Base-by-base conservation (phyloP, 2,113 vertebrate species). In the Tachycineta bicolor region DNA sequence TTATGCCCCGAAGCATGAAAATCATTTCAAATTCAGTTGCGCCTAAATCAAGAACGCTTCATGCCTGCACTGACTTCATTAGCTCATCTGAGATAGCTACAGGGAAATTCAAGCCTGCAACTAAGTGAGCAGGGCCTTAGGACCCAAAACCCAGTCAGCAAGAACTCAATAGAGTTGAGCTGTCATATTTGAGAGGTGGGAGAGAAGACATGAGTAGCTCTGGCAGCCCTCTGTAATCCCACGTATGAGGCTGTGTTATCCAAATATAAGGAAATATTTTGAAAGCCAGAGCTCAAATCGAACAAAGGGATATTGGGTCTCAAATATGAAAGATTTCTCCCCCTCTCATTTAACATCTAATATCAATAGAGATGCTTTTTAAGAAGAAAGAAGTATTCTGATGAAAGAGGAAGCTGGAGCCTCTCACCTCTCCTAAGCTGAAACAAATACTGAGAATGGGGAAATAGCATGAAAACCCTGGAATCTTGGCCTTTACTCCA, bases 71-170 rank as follows among this genome's bases (percentile, higher is more conserved):
- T 77, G 87, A 53, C 64, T 94, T 93, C 80, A 46, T 95, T 91
- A 92, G 52, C 80, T 95, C 60, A 50, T 81, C 73, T 43, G 56
- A 93, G 84, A 81, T 37, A 56, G 83, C 93, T 83, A 80, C 46
- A 63, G 50, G 20, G 68, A 94, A 94, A 87, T 70, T 83, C 37
- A 94, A 95, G 64, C 68, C 86, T 83, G 43, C 73, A 49, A 63
- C 73, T 77, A 78, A 89, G 77, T 63, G 83, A 92, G 41, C 49
- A 91, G 67, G 80, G 76, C 82, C 86, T 80, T 80, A 83, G 91
- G 89, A 96, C 59, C 76, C 83, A 83, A 86, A 96, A 89, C 59
- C 19, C 71, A 58, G 91, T n/a, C 79, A 94, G 63, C 49, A 92
- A 80, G 87, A 92, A 65, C 79, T 47, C 79, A 59, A 2, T 62